Conservation (phyloP, 2,888 invertebrate genomes). For the Arctia plantaginis region DNA sequence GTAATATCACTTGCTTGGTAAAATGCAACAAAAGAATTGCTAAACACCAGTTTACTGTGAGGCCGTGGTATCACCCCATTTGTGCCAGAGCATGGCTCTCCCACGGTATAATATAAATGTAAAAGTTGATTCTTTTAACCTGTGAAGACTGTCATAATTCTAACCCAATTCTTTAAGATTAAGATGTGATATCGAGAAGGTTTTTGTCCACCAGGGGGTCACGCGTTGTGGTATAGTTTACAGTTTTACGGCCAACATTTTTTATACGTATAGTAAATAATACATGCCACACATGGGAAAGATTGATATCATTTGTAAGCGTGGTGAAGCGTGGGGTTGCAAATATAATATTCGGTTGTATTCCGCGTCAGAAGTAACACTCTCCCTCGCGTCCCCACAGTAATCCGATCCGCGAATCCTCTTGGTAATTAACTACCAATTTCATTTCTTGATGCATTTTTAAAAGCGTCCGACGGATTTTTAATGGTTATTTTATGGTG, state of each 20-base stretch:
- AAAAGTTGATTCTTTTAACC: background rate
- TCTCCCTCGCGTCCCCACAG: conserved; percentile 79
- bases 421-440: conserved; percentile 86
- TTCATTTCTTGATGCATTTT: conserved; percentile 74
- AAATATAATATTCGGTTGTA: conserved; percentile 45
- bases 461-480: conserved; percentile 60
- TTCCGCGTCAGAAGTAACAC: conserved; percentile 55
- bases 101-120: too few species aligned
- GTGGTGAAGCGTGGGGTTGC: conserved; percentile 26
- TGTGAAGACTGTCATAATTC: too few species aligned
- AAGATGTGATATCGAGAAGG: background rate
- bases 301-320: conserved; percentile 22
- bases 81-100: too few species aligned
- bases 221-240: background rate
- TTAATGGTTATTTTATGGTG: conserved; percentile 87
- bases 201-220: background rate
- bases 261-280: conserved; percentile 1
- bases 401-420: conserved; percentile 86
- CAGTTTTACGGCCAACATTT: background rate
- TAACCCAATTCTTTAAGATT: background rate
- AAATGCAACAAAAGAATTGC: too few species aligned
- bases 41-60: too few species aligned
- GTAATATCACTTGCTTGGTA: too few species aligned
- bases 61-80: too few species aligned
- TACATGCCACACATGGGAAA: conserved; percentile 14